Base-by-base conservation (phyloP, 2,888 invertebrate genomes). In the Cerceris rybyensis region DNA sequence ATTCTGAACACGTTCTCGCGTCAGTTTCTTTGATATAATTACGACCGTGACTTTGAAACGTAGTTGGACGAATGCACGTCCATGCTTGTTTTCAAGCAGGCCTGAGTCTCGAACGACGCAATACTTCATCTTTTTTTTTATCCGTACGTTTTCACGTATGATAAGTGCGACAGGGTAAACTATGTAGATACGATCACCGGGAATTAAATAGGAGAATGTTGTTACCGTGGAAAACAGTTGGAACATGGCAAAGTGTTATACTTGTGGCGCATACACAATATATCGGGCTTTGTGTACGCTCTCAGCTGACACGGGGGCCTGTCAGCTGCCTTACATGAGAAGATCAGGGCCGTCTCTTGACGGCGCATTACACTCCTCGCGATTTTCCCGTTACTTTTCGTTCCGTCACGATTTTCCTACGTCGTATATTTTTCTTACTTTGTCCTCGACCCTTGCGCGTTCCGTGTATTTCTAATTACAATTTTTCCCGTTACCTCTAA, bases 261-360 rank as follows among this genome's bases (percentile, higher is more conserved):
- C 65, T 73, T 75, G 75, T 28, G 28, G 28, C 75, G 75, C 72
- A 65, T 61, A 78, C 71, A 64, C 28, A 28, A 28, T 28, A 77
- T 75, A 75, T 86, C 78, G 75, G 78, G 75, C 83, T 90, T 89
- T 90, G 90, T 90, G 86, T 90, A 90, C 89, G 88, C 88, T 88
- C 90, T 88, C 91, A 91, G 91, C 91, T 91, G 90, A 90, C 28
- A 28, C 87, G 88, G 88, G 81, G 74, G 81, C 80, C 84, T 85
- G 88, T 90, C 90, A 90, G 90, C 89, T 90, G 90, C 89, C 87
- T 86, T 87, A 78, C 84, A 80, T 82, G 79, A 84, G 82, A 81
- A 82, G 81, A 77, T 81, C 85, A 85, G 87, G 86, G 86, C 84
- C 85, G 87, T 84, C 85, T 78, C 83, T 81, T 82, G 28, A 73